phyloP scores from a whole-genome alignment of 2,113 vertebrate species.

The Lagopus leucura region DNA sequence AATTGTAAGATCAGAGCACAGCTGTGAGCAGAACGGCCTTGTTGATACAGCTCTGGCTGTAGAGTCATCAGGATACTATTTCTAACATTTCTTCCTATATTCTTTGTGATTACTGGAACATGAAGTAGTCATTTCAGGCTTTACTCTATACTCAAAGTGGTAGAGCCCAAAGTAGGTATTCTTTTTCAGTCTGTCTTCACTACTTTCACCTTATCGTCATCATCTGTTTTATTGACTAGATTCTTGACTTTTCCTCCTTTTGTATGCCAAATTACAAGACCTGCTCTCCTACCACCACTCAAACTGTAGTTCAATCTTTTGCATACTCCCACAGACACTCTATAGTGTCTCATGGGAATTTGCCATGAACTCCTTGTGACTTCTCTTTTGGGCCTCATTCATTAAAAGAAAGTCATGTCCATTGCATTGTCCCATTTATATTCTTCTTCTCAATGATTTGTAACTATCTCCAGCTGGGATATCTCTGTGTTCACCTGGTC shows the following conservation, averaged over 20 bases:
- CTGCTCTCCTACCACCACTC: background rate
- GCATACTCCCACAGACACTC: background rate
- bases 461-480: background rate
- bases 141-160: background rate
- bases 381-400: rapidly evolving
- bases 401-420: background rate
- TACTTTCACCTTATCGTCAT: background rate
- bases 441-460: background rate
- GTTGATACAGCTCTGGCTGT: background rate
- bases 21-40: conserved; percentile 9
- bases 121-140: conserved; percentile 10
- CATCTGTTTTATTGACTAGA: background rate
- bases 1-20: background rate
- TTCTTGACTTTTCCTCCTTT: background rate
- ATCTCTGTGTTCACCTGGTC: background rate
- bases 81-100: background rate
- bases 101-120: background rate
- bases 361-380: background rate
- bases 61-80: background rate
- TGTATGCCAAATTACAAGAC: background rate
- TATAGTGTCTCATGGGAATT: rapidly evolving
- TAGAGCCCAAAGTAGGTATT: background rate
- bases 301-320: background rate
- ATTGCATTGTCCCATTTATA: background rate
- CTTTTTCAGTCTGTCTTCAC: background rate